Evolutionary conservation across 2,113 vertebrate genomes (phyloP), one percentile per base, ranked within the genome.

Genomic region (Cranoglanis bouderius): DNA sequence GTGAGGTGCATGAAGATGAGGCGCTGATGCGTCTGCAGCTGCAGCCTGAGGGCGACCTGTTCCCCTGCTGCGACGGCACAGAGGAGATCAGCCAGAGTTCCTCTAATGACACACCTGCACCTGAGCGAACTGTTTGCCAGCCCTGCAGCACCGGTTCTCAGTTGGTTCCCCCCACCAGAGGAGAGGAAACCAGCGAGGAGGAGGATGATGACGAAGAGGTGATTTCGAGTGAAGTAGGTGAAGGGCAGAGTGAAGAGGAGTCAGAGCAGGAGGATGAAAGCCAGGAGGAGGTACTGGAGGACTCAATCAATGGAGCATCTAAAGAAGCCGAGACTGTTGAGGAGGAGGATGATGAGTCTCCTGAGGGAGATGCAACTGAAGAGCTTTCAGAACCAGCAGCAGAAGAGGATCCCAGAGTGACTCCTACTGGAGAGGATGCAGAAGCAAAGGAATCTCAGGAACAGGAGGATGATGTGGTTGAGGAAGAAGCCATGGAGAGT

Each of bases 51-150:
- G 93, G 82, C 14, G 90, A 93, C 67, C 90, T 94, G 63, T 96
- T 95, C 89, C 85, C 95, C 83, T 95, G 95, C 40, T 96, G 95
- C 87, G 94, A 95, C 59, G 59, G 92, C 70, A 85, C 93, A 21
- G 93, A 95, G 57, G 94, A 95, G 53, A 92, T 90, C 3, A 93
- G 92, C 89, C 95, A 93, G 89, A 96, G 93, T 86, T 94, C 95
- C 78, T 96, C 96, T 77, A 96, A 96, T 0, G 96, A 96, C 91
- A 96, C 96, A 0, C 96, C 96, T 0, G 95, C 95, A 75, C 95
- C 96, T 0, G 94, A 95, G 90, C 93, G 92, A 90, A 26, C 91
- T 0, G 74, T 95, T 81, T 96, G 96, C 85, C 94, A 92, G 83
- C 94, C 95, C 90, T 96, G 96, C 89, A 90, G 75, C 49, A 61